phyloP scores from a whole-genome alignment of 1,140 invertebrate genomes.

The Bombus confusus region DNA sequence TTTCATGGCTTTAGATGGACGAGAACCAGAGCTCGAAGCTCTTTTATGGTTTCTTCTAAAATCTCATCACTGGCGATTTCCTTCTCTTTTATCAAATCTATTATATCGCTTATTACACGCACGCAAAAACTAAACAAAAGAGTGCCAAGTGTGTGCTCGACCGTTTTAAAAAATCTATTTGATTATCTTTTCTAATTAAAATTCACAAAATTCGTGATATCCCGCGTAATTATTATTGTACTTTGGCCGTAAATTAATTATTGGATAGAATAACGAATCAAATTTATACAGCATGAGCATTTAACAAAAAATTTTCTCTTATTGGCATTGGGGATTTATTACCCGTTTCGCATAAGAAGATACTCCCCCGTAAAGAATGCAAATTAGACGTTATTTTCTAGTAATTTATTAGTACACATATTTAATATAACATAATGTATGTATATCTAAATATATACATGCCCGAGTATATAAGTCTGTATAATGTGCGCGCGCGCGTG shows the following conservation, averaged over 20 bases:
- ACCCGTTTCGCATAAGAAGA: neutral
- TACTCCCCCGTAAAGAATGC: too few species aligned
- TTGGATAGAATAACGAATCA: neutral
- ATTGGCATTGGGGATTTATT: neutral
- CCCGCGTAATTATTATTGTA: neutral
- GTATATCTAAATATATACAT: neutral
- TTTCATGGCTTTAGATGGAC: slow-evolving; percentile 5
- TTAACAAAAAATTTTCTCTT: too few species aligned
- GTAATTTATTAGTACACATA: slow-evolving; percentile 45
- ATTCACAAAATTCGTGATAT: neutral
- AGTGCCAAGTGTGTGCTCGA: neutral
- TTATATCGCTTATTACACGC: neutral
- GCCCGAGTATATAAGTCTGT: neutral
- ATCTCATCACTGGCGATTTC: neutral
- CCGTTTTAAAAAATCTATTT: neutral
- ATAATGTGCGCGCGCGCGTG: too few species aligned
- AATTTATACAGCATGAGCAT: neutral
- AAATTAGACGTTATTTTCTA: neutral
- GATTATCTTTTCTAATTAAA: neutral
- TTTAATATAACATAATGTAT: slow-evolving; percentile 21
- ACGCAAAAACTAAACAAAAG: neutral
- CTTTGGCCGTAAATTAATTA: neutral
- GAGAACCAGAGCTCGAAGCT: neutral
- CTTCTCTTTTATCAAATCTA: neutral
- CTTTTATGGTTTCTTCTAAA: slow-evolving; percentile 30